Base-by-base conservation (phyloP, 2,797 vertebrate genomes). In the Halcyon badia region DNA sequence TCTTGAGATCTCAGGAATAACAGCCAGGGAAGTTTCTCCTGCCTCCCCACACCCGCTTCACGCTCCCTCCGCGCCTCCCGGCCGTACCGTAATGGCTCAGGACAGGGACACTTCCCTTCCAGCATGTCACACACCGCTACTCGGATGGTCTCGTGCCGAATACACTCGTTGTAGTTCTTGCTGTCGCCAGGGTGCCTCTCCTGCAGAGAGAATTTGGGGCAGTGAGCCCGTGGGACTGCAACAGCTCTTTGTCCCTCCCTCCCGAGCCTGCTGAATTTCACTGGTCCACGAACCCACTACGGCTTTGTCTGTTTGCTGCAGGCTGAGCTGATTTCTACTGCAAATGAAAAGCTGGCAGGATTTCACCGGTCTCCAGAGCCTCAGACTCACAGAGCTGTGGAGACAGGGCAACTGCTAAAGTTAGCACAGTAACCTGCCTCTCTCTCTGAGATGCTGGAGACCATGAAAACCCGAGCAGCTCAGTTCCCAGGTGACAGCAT, bases 61-160 rank as follows among this genome's bases (percentile, higher is more conserved):
- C 3, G 31, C 41, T 48, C 48, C 48, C 51, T 46, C 83, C 25
- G 10, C 0, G 11, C 30, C 46, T 16, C 19, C n/a, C 26, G 35
- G 75, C 35, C 97, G 13, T 98, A 99, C 99, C 99, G 97, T 89
- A 99, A 96, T 9, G 99, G 99, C 41, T 99, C 99, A 9, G 99
- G 99, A 90, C 99, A 99, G 80, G 98, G 98, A 89, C 99, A 99
- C 87, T 99, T 99, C 3, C 99, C 99, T 87, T 99, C 99, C 96
- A 99, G 98, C 99, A 99, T 99, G 98, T 99, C 99, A 24, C 99
- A 99, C 87, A 99, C 99, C 0, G 99, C 99, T 52, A 99, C 99
- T 51, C 99, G 98, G 98, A 99, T 98, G 82, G 99, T 99, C 96
- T 99, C 99, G 21, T 99, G 99, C 71, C 99, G 99, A 94, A 99